Evolutionary conservation across 2,113 vertebrate species (phyloP).

Genomic region (Harpagus bidentatus): DNA sequence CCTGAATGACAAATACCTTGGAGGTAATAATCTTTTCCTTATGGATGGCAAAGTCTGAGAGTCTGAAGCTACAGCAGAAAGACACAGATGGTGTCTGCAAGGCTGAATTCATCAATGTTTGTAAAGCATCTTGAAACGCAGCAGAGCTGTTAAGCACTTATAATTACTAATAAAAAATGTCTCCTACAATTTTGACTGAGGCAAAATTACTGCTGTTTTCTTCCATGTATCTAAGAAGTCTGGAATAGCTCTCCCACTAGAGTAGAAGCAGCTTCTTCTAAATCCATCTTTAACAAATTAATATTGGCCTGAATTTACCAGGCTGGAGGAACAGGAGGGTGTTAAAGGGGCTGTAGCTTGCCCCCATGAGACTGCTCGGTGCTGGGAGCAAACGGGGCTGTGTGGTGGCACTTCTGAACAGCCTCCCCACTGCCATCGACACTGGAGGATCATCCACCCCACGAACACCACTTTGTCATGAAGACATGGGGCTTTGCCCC

Average conservation of each 20-base stretch:
- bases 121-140: background rate
- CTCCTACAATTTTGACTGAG: background rate
- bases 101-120: background rate
- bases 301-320: background rate
- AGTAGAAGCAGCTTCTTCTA: background rate
- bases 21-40: background rate
- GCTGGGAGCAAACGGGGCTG: background rate
- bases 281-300: background rate
- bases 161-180: background rate
- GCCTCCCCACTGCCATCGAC: fast-evolving
- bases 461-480: background rate
- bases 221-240: background rate
- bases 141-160: background rate
- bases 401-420: background rate
- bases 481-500: background rate
- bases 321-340: background rate
- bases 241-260: background rate
- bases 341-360: background rate
- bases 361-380: background rate
- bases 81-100: background rate
- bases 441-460: background rate
- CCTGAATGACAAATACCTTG: background rate
- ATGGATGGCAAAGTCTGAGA: background rate
- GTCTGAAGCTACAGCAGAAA: background rate
- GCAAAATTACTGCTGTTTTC: background rate